Evolutionary conservation across 2,888 invertebrate genomes (phyloP).

Genomic region (Lycaena phlaeas): DNA sequence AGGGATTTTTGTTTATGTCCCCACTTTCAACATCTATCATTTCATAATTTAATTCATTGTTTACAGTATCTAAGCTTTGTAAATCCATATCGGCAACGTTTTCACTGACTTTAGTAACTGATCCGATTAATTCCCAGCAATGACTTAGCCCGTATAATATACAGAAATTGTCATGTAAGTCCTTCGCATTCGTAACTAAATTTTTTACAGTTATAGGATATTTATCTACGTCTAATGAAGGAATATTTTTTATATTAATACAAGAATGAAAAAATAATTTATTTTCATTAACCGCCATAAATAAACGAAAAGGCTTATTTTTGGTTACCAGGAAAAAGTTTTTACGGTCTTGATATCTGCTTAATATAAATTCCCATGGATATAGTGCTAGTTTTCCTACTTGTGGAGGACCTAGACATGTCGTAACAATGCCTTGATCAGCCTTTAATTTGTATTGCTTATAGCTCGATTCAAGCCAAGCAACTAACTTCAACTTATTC

Average conservation of each 20-base stretch:
- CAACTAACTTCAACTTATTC: slow-evolving; percentile 33
- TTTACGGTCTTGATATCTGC: slow-evolving; percentile 43
- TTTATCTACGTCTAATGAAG: slow-evolving; percentile 40
- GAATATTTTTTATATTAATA: slow-evolving; percentile 47
- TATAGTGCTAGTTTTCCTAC: slow-evolving; percentile 40
- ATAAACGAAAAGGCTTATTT: slow-evolving; percentile 43
- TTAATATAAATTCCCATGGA: slow-evolving; percentile 51
- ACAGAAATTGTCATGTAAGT: slow-evolving; percentile 47
- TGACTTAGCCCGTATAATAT: slow-evolving; percentile 48
- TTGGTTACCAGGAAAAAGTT: slow-evolving; percentile 48
- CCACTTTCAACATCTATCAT: not conserved
- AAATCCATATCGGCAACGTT: slow-evolving; percentile 12
- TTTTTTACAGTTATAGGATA: slow-evolving; percentile 53
- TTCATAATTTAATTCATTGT: not conserved
- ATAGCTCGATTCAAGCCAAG: slow-evolving; percentile 50
- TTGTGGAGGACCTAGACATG: slow-evolving; percentile 37
- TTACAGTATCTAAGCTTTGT: not conserved
- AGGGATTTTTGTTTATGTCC: slow-evolving; percentile 1
- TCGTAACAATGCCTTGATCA: slow-evolving; percentile 30
- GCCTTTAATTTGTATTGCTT: slow-evolving; percentile 40
- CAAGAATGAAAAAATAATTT: slow-evolving; percentile 40
- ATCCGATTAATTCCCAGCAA: slow-evolving; percentile 60
- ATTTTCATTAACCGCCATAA: slow-evolving; percentile 41
- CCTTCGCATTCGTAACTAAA: slow-evolving; percentile 41
- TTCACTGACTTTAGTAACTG: slow-evolving; percentile 38